Evolutionary conservation across 1,140 invertebrate genomes (phyloP).

Genomic region (Callitettix versicolor): DNA sequence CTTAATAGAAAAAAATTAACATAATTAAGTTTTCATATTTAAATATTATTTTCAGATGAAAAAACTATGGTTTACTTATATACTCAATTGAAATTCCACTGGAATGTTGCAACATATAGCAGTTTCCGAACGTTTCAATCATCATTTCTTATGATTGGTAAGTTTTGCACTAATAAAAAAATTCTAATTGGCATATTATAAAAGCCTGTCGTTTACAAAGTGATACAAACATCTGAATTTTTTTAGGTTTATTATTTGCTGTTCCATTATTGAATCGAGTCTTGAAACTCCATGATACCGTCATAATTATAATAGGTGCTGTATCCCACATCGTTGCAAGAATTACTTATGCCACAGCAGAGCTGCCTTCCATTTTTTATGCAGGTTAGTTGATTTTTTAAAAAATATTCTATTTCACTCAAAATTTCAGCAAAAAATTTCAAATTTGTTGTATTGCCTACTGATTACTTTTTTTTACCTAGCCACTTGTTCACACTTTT

Average conservation of each 20-base stretch:
- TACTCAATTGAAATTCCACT: conserved; percentile 51
- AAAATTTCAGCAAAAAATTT: too few relatives aligned
- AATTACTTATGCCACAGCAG: conserved; percentile 49
- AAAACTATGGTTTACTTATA: conserved; percentile 55
- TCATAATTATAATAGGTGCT: conserved; percentile 57
- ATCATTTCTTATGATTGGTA: conserved; percentile 46
- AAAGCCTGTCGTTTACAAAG: too few relatives aligned
- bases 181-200: too few relatives aligned
- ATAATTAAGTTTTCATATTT: too few relatives aligned
- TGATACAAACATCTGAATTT: conserved; percentile 2
- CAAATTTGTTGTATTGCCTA: too few relatives aligned
- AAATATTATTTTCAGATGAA: conserved; percentile 46
- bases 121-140: conserved; percentile 58
- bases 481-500: too few relatives aligned
- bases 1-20: too few relatives aligned
- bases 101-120: conserved; percentile 50
- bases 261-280: conserved; percentile 56
- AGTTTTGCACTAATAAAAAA: too few relatives aligned
- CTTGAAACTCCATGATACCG: conserved; percentile 52
- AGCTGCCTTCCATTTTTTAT: conserved; percentile 44
- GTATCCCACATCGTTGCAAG: conserved; percentile 52
- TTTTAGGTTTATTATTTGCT: conserved; percentile 45
- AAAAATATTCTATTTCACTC: too few relatives aligned
- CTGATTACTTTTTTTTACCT: too few relatives aligned
- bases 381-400: conserved; percentile 38